Evolutionary conservation across 1,140 invertebrate species (phyloP).

Genomic region (Heterodera carotae): DNA sequence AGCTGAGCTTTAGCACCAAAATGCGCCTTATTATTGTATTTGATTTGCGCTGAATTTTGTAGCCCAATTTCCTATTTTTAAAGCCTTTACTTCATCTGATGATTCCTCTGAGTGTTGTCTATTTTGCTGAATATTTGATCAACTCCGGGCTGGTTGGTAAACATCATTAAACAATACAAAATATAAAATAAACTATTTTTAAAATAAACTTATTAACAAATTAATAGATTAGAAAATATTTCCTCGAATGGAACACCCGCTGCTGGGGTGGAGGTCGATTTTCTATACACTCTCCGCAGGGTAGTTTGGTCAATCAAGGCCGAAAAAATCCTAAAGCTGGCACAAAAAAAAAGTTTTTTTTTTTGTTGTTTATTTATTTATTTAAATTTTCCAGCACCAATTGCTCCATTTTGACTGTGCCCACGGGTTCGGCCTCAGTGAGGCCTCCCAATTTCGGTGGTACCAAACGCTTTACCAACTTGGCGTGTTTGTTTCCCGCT

Average conservation of each 20-base stretch:
- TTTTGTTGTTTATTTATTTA: neutral
- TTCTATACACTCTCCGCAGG: too few relatives aligned
- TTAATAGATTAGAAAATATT: too few relatives aligned
- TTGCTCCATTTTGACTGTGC: slow-evolving; percentile 49
- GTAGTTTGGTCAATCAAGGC: too few relatives aligned
- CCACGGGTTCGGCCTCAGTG: slow-evolving; percentile 45
- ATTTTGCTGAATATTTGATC: slow-evolving; percentile 85
- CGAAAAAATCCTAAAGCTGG: too few relatives aligned
- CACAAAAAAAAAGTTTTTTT: too few relatives aligned
- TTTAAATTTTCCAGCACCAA: slow-evolving; percentile 25
- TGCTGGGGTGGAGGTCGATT: too few relatives aligned
- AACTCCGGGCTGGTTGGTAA: slow-evolving; percentile 79
- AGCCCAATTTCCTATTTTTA: too few relatives aligned
- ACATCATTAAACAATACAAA: slow-evolving; percentile 15
- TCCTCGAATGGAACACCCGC: too few relatives aligned
- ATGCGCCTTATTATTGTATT: slow-evolving; percentile 12
- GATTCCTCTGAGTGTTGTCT: slow-evolving; percentile 78
- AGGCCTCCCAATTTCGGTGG: slow-evolving; percentile 76
- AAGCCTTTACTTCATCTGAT: slow-evolving; percentile 75
- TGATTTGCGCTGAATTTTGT: slow-evolving; percentile 17
- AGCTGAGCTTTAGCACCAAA: slow-evolving; percentile 21
- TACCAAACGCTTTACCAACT: slow-evolving; percentile 81
- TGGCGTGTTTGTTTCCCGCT: slow-evolving; percentile 84
- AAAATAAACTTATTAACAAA: too few relatives aligned
- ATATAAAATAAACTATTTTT: slow-evolving; percentile 16